phyloP scores from a whole-genome alignment of 2,113 vertebrate species.

The Poecile atricapillus region DNA sequence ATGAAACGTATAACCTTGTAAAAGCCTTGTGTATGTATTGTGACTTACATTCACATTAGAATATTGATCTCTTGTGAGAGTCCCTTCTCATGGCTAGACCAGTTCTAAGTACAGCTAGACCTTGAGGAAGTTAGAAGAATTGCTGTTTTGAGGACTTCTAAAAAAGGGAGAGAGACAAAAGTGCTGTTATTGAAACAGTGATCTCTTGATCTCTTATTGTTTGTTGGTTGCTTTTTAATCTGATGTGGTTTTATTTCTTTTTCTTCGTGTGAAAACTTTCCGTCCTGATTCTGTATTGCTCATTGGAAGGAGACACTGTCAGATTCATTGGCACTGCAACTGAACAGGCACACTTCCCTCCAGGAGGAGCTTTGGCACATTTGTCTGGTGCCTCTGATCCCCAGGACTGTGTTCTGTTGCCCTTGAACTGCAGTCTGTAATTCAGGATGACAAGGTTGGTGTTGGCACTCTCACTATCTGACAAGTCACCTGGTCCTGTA shows the following conservation, averaged over 20 bases:
- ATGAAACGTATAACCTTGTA: neutral
- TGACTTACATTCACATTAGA: neutral
- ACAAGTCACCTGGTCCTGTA: neutral
- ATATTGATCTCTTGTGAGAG: neutral
- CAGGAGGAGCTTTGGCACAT: neutral
- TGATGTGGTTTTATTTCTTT: neutral
- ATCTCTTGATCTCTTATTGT: neutral
- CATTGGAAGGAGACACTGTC: neutral
- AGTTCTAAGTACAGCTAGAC: neutral
- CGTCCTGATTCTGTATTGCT: neutral
- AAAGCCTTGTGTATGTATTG: neutral
- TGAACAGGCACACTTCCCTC: neutral
- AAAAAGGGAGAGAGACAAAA: neutral
- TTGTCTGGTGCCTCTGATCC: neutral
- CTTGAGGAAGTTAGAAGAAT: neutral
- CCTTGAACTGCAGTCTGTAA: neutral
- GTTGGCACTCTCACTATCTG: rapidly evolving
- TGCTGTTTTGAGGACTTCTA: neutral
- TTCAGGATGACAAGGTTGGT: neutral
- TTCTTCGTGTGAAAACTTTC: neutral
- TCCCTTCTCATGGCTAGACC: neutral
- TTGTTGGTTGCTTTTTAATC: neutral
- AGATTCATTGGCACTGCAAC: neutral
- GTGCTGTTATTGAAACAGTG: neutral
- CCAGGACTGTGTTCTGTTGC: neutral